A percentile compares a stretch with the other conserved stretches of the same genome.
Conservation (phyloP, 2,888 invertebrate species). For the Rhingia rostrata region DNA sequence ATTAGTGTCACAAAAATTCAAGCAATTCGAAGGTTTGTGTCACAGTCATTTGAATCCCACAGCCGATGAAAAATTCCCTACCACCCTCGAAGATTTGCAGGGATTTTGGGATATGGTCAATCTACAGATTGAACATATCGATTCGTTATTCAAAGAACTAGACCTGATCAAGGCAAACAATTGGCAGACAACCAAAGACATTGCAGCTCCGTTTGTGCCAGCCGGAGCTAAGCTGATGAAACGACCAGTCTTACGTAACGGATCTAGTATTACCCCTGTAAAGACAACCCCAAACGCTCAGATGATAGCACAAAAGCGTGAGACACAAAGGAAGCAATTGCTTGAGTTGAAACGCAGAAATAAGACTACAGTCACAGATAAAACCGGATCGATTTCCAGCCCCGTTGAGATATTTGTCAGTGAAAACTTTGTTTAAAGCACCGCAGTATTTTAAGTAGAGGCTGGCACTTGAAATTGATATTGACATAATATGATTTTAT, state of each 20-base stretch:
- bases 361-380: constrained; percentile 69
- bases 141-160: constrained; percentile 88
- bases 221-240: constrained; percentile 56
- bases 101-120: constrained; percentile 98
- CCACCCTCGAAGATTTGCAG: constrained; percentile 92
- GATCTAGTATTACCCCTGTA: constrained; percentile 17
- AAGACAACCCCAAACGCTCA: constrained; percentile 73
- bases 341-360: constrained; percentile 84
- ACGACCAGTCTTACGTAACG: constrained; percentile 40
- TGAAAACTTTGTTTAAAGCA: constrained; percentile 55
- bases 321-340: constrained; percentile 89
- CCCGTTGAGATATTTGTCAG: constrained; percentile 63
- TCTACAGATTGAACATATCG: constrained; percentile 93
- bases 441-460: constrained; percentile 45
- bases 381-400: constrained; percentile 29
- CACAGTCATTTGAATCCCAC: constrained; percentile 86
- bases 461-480: constrained; percentile 66
- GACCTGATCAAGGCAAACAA: constrained; percentile 85
- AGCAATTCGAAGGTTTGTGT: constrained; percentile 91
- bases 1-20: constrained; percentile 93
- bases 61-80: constrained; percentile 90
- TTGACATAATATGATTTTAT: constrained; percentile 28
- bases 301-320: constrained; percentile 84
- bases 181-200: constrained; percentile 85
- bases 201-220: constrained; percentile 50